Evolutionary conservation across 2,113 vertebrate species (phyloP), one percentile per base, ranked within the genome.

Genomic region (Syngnathoides biaculeatus): DNA sequence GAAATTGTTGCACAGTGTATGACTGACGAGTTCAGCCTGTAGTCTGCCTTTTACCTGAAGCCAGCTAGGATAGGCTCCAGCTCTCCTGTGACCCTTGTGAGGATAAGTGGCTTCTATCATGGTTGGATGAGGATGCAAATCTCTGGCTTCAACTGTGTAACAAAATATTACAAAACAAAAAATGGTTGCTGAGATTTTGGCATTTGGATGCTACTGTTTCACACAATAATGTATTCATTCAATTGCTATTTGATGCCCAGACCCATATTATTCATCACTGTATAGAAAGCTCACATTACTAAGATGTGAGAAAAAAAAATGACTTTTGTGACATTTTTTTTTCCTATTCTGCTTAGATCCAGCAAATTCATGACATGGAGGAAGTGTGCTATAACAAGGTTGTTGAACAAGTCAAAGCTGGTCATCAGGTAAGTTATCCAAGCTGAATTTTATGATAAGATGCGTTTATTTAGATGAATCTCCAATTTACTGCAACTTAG

Each of bases 301-400:
- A 22, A 22, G 10, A 55, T 24, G 22, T 24, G n/a, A 55, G n/a
- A 61, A 39, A 3, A 24, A 17, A n/a, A 48, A n/a, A 38, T 48
- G 3, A 61, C 8, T 35, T 35, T 4, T 42, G 47, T 52, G 14
- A 52, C 6, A 60, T 20, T 39, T 73, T 24, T 61, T 38, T 73
- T 2, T 4, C 75, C 7, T 72, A 4, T 47, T 27, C 7, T 72
- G 67, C 80, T 89, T 79, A 99, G 97, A 92, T 94, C 43, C 97
- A 99, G 65, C 96, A 98, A 70, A 86, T 99, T 47, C 96, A 94
- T 83, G 96, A 98, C 84, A 97, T 92, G 93, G 97, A 98, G 75
- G 97, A 98, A 82, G 95, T 98, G 27, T 99, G 97, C 78, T 99
- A 98, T 65, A 93, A 97, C 82, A 97, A 93, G 74, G 96, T 99